phyloP scores from a whole-genome alignment of 2,113 vertebrate genomes.

The Orcinus orca region DNA sequence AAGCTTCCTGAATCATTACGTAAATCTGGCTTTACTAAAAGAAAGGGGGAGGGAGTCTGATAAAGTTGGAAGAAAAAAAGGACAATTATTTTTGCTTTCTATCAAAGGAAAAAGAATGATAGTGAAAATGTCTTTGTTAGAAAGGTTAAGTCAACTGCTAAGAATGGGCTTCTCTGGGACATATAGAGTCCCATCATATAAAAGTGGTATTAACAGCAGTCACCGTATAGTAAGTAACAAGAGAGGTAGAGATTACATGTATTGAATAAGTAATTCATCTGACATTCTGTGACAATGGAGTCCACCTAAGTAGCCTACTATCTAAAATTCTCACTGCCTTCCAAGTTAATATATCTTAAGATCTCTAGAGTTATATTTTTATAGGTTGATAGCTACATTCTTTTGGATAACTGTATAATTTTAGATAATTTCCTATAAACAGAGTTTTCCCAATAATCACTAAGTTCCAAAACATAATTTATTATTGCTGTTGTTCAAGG shows the following conservation, averaged over 20 bases:
- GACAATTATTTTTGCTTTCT: not conserved
- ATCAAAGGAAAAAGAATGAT: not conserved
- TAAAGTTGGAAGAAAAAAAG: not conserved
- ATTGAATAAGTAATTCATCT: not conserved
- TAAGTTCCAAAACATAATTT: not conserved
- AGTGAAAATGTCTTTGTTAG: not conserved
- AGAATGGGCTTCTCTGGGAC: not conserved
- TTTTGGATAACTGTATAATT: not conserved
- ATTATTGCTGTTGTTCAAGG: not conserved
- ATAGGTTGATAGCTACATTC: not conserved
- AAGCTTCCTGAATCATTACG: not conserved
- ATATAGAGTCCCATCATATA: not conserved
- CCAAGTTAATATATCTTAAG: not conserved
- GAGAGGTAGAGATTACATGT: not conserved
- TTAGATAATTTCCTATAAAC: not conserved
- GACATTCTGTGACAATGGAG: not conserved
- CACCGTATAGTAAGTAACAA: fast-evolving
- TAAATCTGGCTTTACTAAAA: not conserved
- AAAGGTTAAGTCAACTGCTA: not conserved
- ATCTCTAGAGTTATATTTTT: not conserved
- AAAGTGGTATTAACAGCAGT: not conserved
- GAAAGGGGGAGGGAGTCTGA: not conserved
- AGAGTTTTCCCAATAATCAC: not conserved
- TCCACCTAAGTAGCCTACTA: not conserved
- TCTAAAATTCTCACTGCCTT: not conserved